A percentile compares a stretch with the other conserved stretches of the same genome.
These are phyloP conservation scores for Peucedramus taeniatus DNA, from an alignment of 2,113 vertebrate species.

Conservation along the genomic window DNA sequence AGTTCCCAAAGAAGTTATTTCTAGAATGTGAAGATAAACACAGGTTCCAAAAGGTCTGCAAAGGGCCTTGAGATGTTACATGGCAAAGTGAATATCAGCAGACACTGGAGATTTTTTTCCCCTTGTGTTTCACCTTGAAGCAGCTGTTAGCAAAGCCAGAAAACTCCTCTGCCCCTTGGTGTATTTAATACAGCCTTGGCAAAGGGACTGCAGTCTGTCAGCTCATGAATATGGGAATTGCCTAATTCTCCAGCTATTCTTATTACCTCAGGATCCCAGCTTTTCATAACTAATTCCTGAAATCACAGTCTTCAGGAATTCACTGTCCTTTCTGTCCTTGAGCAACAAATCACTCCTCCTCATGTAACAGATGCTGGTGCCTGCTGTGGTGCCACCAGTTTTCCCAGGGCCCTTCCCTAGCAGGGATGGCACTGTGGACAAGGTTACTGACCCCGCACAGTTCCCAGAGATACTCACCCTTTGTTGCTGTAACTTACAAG, in stretches of 20 bases:
- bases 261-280: slow-evolving; percentile 52
- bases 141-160: slow-evolving; percentile 26
- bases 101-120: not conserved
- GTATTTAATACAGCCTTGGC: slow-evolving; percentile 7
- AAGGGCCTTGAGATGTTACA: not conserved
- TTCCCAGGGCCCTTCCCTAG: not conserved
- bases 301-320: not conserved
- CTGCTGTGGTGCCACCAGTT: not conserved
- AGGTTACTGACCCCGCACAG: not conserved
- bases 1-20: not conserved
- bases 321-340: slow-evolving; percentile 34
- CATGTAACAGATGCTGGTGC: not conserved
- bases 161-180: not conserved
- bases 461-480: not conserved
- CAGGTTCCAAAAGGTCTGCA: not conserved
- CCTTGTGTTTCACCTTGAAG: slow-evolving; percentile 57
- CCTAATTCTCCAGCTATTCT: slow-evolving; percentile 40
- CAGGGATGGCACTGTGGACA: not conserved
- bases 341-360: not conserved
- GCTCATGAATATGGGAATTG: slow-evolving; percentile 48
- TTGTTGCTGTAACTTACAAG: not conserved
- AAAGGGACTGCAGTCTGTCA: slow-evolving; percentile 17
- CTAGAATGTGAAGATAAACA: not conserved
- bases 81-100: not conserved
- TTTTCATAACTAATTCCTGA: slow-evolving; percentile 30